Evolutionary conservation across 2,888 invertebrate genomes (phyloP).

Genomic region (Dorcus hopei): DNA sequence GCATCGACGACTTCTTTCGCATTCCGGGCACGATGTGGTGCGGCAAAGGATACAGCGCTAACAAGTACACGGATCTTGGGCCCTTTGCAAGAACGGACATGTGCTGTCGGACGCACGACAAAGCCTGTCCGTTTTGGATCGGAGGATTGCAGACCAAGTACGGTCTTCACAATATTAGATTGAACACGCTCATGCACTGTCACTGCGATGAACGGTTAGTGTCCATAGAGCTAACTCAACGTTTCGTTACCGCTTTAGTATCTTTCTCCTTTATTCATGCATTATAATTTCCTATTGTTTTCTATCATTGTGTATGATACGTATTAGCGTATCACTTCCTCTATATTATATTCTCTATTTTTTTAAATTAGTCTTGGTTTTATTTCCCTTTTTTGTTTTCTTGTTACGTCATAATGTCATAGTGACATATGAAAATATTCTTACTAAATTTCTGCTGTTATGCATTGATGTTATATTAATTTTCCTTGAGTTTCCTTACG

Average conservation of each 20-base stretch:
- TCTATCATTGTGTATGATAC: no score
- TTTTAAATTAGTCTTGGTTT: no score
- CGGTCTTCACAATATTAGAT: conserved; percentile 83
- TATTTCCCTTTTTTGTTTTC: no score
- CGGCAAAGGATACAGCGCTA: conserved; percentile 81
- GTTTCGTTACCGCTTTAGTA: not conserved
- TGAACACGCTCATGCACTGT: conserved; percentile 89
- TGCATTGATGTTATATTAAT: no score
- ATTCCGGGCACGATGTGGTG: conserved; percentile 94
- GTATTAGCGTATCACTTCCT: no score
- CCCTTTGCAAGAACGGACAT: conserved; percentile 80
- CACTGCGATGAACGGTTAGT: conserved; percentile 85
- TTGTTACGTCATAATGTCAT: no score
- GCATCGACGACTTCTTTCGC: conserved; percentile 63
- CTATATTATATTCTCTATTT: no score
- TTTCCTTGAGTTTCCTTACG: no score
- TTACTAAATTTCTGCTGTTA: no score
- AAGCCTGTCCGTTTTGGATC: conserved; percentile 80
- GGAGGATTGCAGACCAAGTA: conserved; percentile 80
- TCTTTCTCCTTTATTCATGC: not conserved
- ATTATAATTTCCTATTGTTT: not conserved
- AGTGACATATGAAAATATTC: no score
- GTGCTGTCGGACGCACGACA: conserved; percentile 87
- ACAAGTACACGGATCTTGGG: conserved; percentile 78
- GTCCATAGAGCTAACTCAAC: not conserved